Conservation (phyloP, 1,140 invertebrate species). For the Reticulitermes speratus region DNA sequence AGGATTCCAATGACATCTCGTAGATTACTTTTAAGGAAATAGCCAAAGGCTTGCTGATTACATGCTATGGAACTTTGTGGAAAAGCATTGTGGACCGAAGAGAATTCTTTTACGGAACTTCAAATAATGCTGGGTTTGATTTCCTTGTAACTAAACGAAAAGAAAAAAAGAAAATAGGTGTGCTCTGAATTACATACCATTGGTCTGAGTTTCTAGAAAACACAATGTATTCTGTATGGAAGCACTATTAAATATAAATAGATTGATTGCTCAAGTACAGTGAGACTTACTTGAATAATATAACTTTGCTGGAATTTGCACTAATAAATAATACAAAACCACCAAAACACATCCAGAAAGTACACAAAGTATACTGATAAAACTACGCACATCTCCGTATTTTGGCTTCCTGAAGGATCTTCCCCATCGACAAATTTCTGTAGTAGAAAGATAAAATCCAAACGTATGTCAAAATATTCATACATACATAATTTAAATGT, state of each 20-base stretch:
- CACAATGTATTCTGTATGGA: background rate
- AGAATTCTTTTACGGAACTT: background rate
- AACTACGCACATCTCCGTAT: no score
- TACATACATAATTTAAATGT: no score
- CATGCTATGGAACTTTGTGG: background rate
- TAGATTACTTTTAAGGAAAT: conserved; percentile 9
- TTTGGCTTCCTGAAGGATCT: no score
- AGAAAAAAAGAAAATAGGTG: background rate
- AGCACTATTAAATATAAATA: background rate
- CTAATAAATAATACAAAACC: no score
- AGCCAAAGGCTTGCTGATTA: conserved; percentile 8
- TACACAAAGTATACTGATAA: no score
- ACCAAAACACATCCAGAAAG: no score
- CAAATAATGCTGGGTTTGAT: background rate
- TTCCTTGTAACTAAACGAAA: background rate
- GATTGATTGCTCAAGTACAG: background rate
- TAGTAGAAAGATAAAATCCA: no score
- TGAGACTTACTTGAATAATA: no score
- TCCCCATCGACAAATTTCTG: no score
- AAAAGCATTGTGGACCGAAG: background rate
- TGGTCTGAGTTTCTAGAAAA: background rate
- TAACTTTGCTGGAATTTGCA: no score
- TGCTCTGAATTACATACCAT: background rate
- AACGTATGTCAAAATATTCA: no score
- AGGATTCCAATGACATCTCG: conserved; percentile 1